Conservation (phyloP, 1,140 invertebrate species). For the Mactra quadrangularis region DNA sequence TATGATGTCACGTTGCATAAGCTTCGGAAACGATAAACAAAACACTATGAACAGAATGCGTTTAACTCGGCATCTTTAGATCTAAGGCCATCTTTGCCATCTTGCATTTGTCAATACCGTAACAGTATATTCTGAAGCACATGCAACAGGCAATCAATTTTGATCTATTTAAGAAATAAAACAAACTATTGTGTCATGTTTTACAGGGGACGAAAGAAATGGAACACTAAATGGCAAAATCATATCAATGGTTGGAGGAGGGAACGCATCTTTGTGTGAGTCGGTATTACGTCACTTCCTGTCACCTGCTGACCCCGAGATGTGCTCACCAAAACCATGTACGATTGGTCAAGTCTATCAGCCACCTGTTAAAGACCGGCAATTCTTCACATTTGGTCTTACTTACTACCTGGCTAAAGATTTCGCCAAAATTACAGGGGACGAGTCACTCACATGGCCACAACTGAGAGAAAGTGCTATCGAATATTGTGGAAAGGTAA, state of each 20-base stretch:
- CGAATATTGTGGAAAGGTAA: constrained; percentile 66
- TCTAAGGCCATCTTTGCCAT: too few species aligned
- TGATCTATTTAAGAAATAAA: too few species aligned
- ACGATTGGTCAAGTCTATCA: constrained; percentile 75
- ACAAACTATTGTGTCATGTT: too few species aligned
- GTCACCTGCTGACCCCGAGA: constrained; percentile 30
- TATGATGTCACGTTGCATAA: too few species aligned
- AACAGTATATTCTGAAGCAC: too few species aligned
- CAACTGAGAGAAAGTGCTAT: constrained; percentile 44
- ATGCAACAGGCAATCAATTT: too few species aligned
- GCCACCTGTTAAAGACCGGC: constrained; percentile 63
- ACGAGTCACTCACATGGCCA: constrained; percentile 58
- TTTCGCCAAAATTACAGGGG: constrained; percentile 59
- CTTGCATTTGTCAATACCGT: too few species aligned
- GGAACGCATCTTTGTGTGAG: constrained; percentile 65
- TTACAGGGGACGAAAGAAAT: constrained; percentile 57
- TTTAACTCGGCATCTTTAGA: too few species aligned
- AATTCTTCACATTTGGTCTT: constrained; percentile 73
- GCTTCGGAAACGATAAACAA: too few species aligned
- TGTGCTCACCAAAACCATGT: constrained; percentile 77
- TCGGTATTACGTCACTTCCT: constrained; percentile 62
- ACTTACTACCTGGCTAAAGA: constrained; percentile 66
- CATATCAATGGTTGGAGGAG: constrained; percentile 61
- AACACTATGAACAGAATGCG: too few species aligned
- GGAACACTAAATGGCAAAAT: background rate